Evolutionary conservation across 2,113 vertebrate species (phyloP).

Genomic region (Brienomyrus brachyistius): DNA sequence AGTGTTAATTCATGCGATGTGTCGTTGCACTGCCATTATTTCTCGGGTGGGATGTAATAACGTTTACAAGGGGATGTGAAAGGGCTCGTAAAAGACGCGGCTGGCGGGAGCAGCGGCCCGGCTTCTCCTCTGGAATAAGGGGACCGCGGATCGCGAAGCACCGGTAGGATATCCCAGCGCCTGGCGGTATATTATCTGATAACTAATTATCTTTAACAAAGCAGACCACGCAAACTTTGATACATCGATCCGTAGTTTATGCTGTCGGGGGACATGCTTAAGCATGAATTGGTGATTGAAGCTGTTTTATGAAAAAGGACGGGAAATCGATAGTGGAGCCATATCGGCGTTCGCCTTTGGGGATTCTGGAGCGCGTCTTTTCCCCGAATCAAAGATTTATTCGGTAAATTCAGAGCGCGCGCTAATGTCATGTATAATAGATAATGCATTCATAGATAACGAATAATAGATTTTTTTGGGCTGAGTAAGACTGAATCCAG

Average conservation of each 20-base stretch:
- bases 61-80: background rate
- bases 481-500: background rate
- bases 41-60: background rate
- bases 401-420: background rate
- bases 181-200: background rate
- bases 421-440: slow-evolving; percentile 15
- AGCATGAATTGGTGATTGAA: background rate
- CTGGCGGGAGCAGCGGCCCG: background rate
- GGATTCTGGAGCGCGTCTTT: background rate
- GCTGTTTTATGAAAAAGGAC: background rate
- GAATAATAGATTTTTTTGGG: slow-evolving; percentile 7
- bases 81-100: background rate
- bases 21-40: background rate
- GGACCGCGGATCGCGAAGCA: background rate
- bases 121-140: background rate
- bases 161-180: background rate
- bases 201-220: background rate
- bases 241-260: background rate
- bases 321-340: background rate
- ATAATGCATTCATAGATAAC: background rate
- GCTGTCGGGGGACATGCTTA: background rate
- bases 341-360: background rate
- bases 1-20: background rate
- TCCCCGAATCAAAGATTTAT: background rate
- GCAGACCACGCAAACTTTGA: background rate